These are phyloP conservation scores for Andrena camellia DNA, from an alignment of 2,888 invertebrate species.

Conservation along the genomic window DNA sequence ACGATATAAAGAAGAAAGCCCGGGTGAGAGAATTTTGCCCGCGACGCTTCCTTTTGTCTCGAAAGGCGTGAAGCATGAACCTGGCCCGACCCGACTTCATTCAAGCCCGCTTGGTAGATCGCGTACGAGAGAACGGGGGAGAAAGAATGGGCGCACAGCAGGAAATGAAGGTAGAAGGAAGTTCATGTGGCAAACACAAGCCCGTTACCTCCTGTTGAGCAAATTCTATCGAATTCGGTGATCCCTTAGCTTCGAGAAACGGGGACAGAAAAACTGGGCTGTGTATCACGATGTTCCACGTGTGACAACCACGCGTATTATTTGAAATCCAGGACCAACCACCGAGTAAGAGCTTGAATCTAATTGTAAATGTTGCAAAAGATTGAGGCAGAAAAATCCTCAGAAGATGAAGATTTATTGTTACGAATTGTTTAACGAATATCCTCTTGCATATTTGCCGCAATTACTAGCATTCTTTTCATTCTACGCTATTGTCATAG, in stretches of 20 bases:
- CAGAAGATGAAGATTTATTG: too few relatives aligned
- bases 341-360: too few relatives aligned
- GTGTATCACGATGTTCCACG: slow-evolving; percentile 15
- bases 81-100: slow-evolving; percentile 60
- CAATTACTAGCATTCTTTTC: background rate
- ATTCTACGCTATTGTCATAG: background rate
- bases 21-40: slow-evolving; percentile 44
- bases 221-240: slow-evolving; percentile 63
- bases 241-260: slow-evolving; percentile 41
- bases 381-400: too few relatives aligned
- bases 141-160: slow-evolving; percentile 32
- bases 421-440: too few relatives aligned
- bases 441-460: too few relatives aligned
- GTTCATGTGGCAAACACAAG: slow-evolving; percentile 64
- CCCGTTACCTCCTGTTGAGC: slow-evolving; percentile 50
- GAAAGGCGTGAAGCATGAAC: slow-evolving; percentile 42
- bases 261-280: slow-evolving; percentile 28
- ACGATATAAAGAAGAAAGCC: slow-evolving; percentile 26
- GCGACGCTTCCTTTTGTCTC: slow-evolving; percentile 60
- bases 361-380: too few relatives aligned
- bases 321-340: slow-evolving; percentile 28
- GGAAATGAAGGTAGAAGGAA: slow-evolving; percentile 64
- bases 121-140: slow-evolving; percentile 19
- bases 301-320: slow-evolving; percentile 27
- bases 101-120: slow-evolving; percentile 44